A percentile compares a stretch with the other conserved stretches of the same genome.
These are phyloP conservation scores for Melanargia galathea DNA, from an alignment of 2,888 invertebrate genomes.

Conservation along the genomic window DNA sequence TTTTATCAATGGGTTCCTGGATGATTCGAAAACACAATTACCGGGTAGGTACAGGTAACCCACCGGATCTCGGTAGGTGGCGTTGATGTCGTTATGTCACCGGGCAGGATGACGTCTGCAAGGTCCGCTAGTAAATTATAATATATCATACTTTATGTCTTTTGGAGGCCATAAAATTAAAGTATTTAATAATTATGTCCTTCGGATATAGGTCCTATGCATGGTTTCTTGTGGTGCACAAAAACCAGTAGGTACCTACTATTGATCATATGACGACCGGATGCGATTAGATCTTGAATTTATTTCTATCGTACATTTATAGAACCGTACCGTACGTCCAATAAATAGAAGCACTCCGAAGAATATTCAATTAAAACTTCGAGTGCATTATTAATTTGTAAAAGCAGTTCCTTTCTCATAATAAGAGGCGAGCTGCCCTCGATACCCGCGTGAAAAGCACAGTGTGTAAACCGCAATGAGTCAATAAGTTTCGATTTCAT, in stretches of 20 bases:
- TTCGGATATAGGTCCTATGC: too few relatives aligned
- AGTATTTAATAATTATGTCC: too few relatives aligned
- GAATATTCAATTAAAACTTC: not conserved
- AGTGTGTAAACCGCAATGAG: slow-evolving; percentile 59
- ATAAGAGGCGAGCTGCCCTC: slow-evolving; percentile 29
- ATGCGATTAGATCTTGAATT: not conserved
- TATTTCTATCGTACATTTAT: not conserved
- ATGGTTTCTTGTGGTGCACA: too few relatives aligned
- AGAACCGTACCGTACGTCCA: not conserved
- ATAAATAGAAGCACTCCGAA: not conserved
- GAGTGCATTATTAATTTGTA: not conserved
- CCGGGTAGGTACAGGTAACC: too few relatives aligned
- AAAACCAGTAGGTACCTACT: not conserved
- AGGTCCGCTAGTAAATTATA: too few relatives aligned
- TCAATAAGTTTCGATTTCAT: slow-evolving; percentile 74
- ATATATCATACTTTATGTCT: too few relatives aligned
- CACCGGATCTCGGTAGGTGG: too few relatives aligned
- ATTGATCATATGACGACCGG: not conserved
- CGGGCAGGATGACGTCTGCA: too few relatives aligned
- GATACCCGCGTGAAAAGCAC: slow-evolving; percentile 44
- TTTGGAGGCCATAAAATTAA: too few relatives aligned
- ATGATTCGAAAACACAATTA: too few relatives aligned
- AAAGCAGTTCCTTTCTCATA: slow-evolving; percentile 26
- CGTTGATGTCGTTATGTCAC: too few relatives aligned
- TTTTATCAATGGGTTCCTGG: too few relatives aligned